Conservation (phyloP, 2,113 vertebrate species). For the Beaufortia kweichowensis region DNA sequence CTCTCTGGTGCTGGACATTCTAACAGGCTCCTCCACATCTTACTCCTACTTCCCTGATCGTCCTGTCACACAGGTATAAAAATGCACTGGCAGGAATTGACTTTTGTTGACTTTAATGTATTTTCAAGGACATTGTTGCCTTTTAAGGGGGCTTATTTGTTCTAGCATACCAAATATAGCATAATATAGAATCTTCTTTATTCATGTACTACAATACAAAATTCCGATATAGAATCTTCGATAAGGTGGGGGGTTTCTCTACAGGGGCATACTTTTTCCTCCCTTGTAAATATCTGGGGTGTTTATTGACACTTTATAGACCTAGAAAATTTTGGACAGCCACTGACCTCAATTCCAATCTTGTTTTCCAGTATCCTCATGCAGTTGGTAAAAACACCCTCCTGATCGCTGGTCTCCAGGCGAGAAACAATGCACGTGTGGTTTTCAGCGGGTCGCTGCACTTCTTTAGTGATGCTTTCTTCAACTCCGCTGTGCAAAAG, state of each 20-base stretch:
- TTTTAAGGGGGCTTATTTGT: no score
- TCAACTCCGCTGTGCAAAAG: slow-evolving; percentile 93
- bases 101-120: no score
- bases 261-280: not conserved
- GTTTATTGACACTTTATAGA: no score
- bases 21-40: slow-evolving; percentile 93
- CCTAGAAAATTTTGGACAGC: not conserved
- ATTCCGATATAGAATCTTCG: no score
- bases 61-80: slow-evolving; percentile 87
- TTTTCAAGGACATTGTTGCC: no score
- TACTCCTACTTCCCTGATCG: slow-evolving; percentile 97
- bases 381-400: slow-evolving; percentile 97
- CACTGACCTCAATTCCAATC: not conserved
- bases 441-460: slow-evolving; percentile 95
- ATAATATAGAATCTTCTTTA: no score
- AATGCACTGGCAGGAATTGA: no score
- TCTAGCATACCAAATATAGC: no score
- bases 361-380: slow-evolving; percentile 84
- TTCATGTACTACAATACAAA: no score
- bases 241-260: no score
- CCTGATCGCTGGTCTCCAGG: slow-evolving; percentile 93
- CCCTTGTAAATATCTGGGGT: not conserved
- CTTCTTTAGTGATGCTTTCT: slow-evolving; percentile 96
- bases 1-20: slow-evolving; percentile 92
- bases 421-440: slow-evolving; percentile 93